Evolutionary conservation across 2,888 invertebrate genomes (phyloP).

Genomic region (Andrena marginata): DNA sequence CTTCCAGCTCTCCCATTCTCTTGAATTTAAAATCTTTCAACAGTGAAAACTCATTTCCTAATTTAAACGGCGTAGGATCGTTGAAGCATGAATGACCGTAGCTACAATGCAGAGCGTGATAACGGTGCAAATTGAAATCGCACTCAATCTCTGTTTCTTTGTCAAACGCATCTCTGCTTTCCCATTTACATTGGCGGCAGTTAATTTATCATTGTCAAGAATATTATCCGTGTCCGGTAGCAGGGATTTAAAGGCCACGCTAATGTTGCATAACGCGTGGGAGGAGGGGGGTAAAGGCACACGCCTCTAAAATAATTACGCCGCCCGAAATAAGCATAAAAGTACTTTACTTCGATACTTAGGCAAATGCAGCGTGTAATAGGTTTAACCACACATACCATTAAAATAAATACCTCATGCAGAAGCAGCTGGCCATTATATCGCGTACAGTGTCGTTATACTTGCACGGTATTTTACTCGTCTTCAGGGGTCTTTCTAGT

Average conservation of each 20-base stretch:
- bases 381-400: slow-evolving; percentile 28
- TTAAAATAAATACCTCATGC: slow-evolving; percentile 34
- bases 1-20: not conserved
- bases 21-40: not conserved
- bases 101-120: slow-evolving; percentile 1
- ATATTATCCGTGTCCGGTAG: slow-evolving; percentile 41
- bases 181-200: slow-evolving; percentile 19
- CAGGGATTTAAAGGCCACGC: slow-evolving; percentile 50
- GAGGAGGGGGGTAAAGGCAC: not conserved
- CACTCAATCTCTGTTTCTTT: slow-evolving; percentile 20
- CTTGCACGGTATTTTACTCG: slow-evolving; percentile 14
- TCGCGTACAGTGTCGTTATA: slow-evolving; percentile 19
- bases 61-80: not conserved
- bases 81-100: not conserved
- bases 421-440: slow-evolving; percentile 14
- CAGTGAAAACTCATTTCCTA: slow-evolving; percentile 9
- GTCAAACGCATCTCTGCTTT: not conserved
- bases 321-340: slow-evolving; percentile 39
- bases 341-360: slow-evolving; percentile 34
- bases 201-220: slow-evolving; percentile 59
- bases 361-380: slow-evolving; percentile 40
- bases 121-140: slow-evolving; percentile 33
- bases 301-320: slow-evolving; percentile 49
- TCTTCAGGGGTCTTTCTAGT: not conserved
- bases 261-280: slow-evolving; percentile 41